Percentiles rank a stretch among this genome's conserved stretches.
Evolutionary conservation across 2,797 vertebrate genomes (phyloP).

Genomic region (Pantherophis vulpinus): DNA sequence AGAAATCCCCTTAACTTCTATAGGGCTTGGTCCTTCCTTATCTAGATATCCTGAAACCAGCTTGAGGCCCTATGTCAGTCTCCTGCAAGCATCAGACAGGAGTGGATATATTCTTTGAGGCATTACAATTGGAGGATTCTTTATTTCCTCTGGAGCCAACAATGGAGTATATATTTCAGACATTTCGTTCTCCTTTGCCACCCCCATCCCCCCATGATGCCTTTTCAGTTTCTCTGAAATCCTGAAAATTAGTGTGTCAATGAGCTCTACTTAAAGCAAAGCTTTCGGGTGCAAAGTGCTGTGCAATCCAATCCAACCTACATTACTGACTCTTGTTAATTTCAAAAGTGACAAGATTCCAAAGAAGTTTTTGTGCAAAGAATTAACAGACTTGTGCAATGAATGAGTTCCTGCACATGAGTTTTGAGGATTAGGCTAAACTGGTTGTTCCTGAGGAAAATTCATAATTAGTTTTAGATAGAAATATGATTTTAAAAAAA

Average conservation of each 20-base stretch:
- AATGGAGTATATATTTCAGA: background rate
- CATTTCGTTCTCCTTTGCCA: background rate
- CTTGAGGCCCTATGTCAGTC: background rate
- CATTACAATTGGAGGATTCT: background rate
- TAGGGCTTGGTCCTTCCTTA: no score
- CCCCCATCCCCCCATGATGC: no score
- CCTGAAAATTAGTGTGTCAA: background rate
- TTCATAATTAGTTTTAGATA: background rate
- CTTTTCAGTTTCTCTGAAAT: background rate
- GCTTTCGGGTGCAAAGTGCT: background rate
- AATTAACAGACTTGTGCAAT: background rate
- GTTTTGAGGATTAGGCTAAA: background rate
- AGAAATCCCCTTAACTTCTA: background rate
- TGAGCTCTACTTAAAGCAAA: background rate
- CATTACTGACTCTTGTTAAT: background rate
- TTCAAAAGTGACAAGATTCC: background rate
- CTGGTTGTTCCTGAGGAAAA: background rate
- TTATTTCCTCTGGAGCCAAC: background rate
- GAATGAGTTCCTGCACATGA: background rate
- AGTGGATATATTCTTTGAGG: background rate
- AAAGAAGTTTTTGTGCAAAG: no score
- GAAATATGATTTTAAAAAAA: background rate
- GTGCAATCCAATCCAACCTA: background rate
- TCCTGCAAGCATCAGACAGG: background rate
- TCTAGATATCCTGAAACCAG: background rate